phyloP scores from a whole-genome alignment of 2,797 vertebrate genomes.

The Sparus aurata region DNA sequence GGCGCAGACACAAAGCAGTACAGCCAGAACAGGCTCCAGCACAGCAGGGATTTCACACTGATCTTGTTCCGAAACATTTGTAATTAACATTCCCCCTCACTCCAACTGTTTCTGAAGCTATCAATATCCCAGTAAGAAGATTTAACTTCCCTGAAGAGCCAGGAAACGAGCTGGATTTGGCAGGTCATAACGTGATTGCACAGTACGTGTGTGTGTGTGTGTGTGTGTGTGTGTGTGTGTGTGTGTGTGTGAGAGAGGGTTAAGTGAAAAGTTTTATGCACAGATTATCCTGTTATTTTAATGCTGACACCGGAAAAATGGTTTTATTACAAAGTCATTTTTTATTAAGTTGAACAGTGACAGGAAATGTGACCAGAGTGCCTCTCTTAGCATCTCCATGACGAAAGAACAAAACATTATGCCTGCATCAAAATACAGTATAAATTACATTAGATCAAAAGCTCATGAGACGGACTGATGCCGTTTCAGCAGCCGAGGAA shows the following conservation, averaged over 20 bases:
- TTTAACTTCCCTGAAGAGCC: constrained; percentile 71
- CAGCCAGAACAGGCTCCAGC: constrained; percentile 64
- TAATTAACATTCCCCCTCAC: constrained; percentile 77
- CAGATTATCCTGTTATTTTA: constrained; percentile 58
- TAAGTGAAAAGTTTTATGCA: constrained; percentile 47
- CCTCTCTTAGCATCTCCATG: constrained; percentile 38
- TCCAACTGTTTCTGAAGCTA: constrained; percentile 76
- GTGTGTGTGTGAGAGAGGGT: background rate
- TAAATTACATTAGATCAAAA: constrained; percentile 64
- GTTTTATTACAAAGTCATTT: constrained; percentile 71
- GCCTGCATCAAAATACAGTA: constrained; percentile 61
- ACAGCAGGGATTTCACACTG: constrained; percentile 74
- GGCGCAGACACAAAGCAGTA: constrained; percentile 53
- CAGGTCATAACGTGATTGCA: constrained; percentile 58
- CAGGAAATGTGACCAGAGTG: constrained; percentile 54
- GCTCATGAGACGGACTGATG: constrained; percentile 12
- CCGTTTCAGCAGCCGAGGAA: constrained; percentile 33
- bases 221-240: background rate
- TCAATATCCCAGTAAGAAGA: constrained; percentile 78
- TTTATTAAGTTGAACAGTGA: constrained; percentile 75
- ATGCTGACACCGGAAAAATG: constrained; percentile 50
- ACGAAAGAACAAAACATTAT: constrained; percentile 58
- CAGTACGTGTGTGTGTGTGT: background rate
- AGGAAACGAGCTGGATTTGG: constrained; percentile 62
- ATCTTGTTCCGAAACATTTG: constrained; percentile 79